Evolutionary conservation across 2,888 invertebrate species (phyloP), one percentile per base, ranked within the genome.

Genomic region (Eupelmus urozonus): DNA sequence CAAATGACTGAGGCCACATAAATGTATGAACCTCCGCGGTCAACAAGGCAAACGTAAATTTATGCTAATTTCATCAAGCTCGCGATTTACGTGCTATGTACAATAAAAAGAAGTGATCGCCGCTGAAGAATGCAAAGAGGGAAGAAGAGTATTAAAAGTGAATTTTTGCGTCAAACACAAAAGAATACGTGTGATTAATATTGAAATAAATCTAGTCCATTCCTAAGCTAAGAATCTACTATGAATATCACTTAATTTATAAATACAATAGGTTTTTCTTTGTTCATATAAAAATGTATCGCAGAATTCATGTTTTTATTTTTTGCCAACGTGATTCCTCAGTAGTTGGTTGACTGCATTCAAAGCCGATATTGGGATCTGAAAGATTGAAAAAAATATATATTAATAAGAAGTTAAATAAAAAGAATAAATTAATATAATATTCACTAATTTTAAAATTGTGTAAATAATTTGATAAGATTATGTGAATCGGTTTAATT

Each of bases 351-450:
- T 94, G 1, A 94, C 94, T 11, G 94, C 94, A 49, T 92, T 91
- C 71, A 94, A 88, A 0, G 94, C 93, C 65, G 93, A 92, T 84
- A 94, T 93, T 76, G 94, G 94, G 83, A 94, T 94, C 94, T 94
- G 89, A n/a, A 83, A n/a, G n/a, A n/a, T n/a, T n/a, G n/a, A n/a
- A n/a, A n/a, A n/a, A n/a, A n/a, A n/a, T n/a, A n/a, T n/a, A n/a
- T n/a, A n/a, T n/a, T n/a, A n/a, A n/a, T n/a, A n/a, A n/a, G n/a
- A n/a, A n/a, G n/a, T n/a, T n/a, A n/a, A n/a, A n/a, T n/a, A n/a
- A n/a, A n/a, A n/a, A n/a, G n/a, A n/a, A n/a, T n/a, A n/a, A n/a
- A n/a, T n/a, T n/a, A n/a, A n/a, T n/a, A n/a, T n/a, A n/a, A n/a
- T n/a, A n/a, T n/a, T n/a, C n/a, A n/a, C n/a, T n/a, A n/a, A n/a